Conservation (phyloP, 2,888 invertebrate genomes). For the Formica aserva region DNA sequence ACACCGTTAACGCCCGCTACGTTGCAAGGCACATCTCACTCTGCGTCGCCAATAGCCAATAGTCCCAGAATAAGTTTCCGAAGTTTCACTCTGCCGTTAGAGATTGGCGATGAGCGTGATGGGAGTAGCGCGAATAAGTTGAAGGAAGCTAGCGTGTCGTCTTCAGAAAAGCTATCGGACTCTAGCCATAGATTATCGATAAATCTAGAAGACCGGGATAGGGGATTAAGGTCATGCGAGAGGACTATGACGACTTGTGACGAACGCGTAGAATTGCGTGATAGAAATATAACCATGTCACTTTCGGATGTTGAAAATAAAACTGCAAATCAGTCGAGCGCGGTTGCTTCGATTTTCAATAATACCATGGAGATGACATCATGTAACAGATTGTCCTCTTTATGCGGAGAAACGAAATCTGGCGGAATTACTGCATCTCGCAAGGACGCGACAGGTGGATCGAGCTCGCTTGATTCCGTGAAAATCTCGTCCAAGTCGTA, state of each 20-base stretch:
- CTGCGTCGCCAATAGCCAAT: conserved; percentile 80
- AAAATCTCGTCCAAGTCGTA: conserved; percentile 53
- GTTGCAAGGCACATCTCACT: conserved; percentile 79
- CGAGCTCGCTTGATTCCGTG: conserved; percentile 61
- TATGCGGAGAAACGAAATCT: conserved; percentile 66
- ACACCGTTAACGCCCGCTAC: conserved; percentile 83
- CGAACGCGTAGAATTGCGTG: conserved; percentile 67
- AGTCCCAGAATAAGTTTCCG: conserved; percentile 85
- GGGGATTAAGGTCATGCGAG: conserved; percentile 75
- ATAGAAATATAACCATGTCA: conserved; percentile 65
- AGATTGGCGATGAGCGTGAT: conserved; percentile 78
- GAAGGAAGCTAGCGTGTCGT: conserved; percentile 70
- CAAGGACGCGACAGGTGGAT: conserved; percentile 68
- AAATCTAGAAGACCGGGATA: conserved; percentile 75
- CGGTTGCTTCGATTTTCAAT: conserved; percentile 63
- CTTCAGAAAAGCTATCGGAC: conserved; percentile 79
- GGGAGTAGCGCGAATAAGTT: conserved; percentile 73
- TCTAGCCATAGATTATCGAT: conserved; percentile 82
- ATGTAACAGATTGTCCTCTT: conserved; percentile 75
- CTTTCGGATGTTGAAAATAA: conserved; percentile 59
- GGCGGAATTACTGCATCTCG: conserved; percentile 64
- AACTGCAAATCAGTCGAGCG: conserved; percentile 58
- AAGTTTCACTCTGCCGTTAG: conserved; percentile 83
- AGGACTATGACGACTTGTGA: conserved; percentile 76
- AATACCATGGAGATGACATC: conserved; percentile 81